Conservation (phyloP, 1,140 invertebrate species). For the Panonychus citri region DNA sequence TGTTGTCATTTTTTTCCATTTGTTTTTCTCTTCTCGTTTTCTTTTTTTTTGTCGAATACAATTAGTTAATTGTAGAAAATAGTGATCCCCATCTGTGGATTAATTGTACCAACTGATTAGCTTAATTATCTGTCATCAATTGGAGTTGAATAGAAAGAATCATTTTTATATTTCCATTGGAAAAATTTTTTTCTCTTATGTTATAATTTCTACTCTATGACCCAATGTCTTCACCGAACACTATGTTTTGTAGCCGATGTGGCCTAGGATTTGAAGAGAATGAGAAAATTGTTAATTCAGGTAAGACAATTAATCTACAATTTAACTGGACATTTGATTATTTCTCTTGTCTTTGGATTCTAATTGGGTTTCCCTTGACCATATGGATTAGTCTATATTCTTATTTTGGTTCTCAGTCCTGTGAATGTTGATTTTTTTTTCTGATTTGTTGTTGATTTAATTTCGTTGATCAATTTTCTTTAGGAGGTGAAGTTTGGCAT, state of each 20-base stretch:
- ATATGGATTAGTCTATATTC: not conserved
- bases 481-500: slow-evolving; percentile 89
- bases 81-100: too few species aligned
- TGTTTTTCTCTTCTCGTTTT: too few species aligned
- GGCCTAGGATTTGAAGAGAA: slow-evolving; percentile 75
- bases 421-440: not conserved
- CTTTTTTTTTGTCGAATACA: too few species aligned
- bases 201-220: too few species aligned
- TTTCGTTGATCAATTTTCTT: not conserved
- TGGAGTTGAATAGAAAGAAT: too few species aligned
- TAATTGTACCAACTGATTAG: too few species aligned
- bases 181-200: too few species aligned
- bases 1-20: too few species aligned
- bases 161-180: too few species aligned
- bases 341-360: not conserved
- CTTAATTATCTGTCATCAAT: too few species aligned
- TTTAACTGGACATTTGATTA: not conserved
- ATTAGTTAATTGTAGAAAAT: too few species aligned
- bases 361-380: not conserved
- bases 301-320: not conserved
- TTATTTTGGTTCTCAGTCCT: not conserved
- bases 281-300: slow-evolving; percentile 96
- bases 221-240: not conserved
- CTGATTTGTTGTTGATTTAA: not conserved
- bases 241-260: slow-evolving; percentile 77